Conservation (phyloP, 2,797 vertebrate species). For the Cyprinella venusta region DNA sequence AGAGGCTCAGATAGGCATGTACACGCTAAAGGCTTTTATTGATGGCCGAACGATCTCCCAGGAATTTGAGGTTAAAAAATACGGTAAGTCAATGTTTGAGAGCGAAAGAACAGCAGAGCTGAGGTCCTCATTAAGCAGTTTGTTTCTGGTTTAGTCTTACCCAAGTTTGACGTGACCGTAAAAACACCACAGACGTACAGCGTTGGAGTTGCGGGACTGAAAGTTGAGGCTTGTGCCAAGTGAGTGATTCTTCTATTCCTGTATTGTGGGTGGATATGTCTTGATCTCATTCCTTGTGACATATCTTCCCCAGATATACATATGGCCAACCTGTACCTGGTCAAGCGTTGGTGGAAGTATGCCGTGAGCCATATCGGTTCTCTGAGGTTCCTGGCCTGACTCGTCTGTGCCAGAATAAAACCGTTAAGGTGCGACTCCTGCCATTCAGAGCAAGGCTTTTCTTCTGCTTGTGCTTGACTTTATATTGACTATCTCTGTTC, state of each 20-base stretch:
- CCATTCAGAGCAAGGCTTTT: too few species aligned
- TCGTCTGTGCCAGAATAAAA: background rate
- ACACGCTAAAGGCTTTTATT: too few species aligned
- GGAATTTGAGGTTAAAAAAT: constrained; percentile 47
- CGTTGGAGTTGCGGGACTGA: background rate
- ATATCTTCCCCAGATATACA: background rate
- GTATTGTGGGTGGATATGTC: background rate
- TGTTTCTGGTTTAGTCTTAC: background rate
- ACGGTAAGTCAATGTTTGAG: constrained; percentile 36
- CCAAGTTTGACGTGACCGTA: background rate
- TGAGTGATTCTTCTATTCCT: background rate
- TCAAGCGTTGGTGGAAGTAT: background rate
- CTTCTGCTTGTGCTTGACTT: too few species aligned
- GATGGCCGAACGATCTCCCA: accelerated
- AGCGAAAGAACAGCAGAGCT: background rate
- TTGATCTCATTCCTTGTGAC: background rate
- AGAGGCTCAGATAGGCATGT: too few species aligned
- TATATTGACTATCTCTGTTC: background rate
- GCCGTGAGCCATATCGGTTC: background rate
- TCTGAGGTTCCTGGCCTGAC: background rate
- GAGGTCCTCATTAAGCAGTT: too few species aligned
- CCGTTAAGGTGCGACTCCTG: background rate
- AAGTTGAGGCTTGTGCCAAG: background rate
- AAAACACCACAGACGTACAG: background rate
- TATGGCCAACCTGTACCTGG: background rate